Evolutionary conservation across 2,888 invertebrate genomes (phyloP), one percentile per base, ranked within the genome.

Genomic region (Callyntrura sp.): DNA sequence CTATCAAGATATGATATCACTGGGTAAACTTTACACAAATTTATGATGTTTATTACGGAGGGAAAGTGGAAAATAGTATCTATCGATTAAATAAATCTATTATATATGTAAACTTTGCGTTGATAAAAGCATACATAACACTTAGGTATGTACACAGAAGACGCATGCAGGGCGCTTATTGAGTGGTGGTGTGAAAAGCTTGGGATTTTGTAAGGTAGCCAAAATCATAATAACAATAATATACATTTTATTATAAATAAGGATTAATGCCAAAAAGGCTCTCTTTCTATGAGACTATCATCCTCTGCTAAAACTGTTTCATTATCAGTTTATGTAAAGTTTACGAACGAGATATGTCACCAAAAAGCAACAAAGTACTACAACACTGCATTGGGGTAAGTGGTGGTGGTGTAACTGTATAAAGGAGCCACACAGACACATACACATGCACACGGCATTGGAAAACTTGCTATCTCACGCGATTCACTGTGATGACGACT

Each of bases 301-400:
- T 87, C 87, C 87, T 2, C 35, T 70, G 25, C 81, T 81, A 65
- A 87, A 87, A 87, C 87, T 81, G 48, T 87, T 87, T 62, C 57
- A 87, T 88, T 88, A 88, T 88, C 88, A 88, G 88, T 88, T 88
- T 88, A 83, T 76, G 88, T 88, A 88, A 88, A 88, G 82, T 88
- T 83, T 88, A 82, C 73, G 83, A 76, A 82, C 76, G 55, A 88
- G 88, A 88, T 88, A 88, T 88, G 88, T 88, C 88, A 88, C 82
- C 83, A 86, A 79, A 79, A 79, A 79, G 88, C 76, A 88, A 62
- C 20, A 51, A 17, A 25, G 73, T 70, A 57, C 45, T n/a, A 20
- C 23, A 8, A 11, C 60, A 60, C n/a, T 35, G 17, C 43, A 70
- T 4, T 20, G 73, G 48, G 45, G 23, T 48, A 73, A 17, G 45